phyloP scores from a whole-genome alignment of 2,797 vertebrate genomes.

The Lagorchestes hirsutus region DNA sequence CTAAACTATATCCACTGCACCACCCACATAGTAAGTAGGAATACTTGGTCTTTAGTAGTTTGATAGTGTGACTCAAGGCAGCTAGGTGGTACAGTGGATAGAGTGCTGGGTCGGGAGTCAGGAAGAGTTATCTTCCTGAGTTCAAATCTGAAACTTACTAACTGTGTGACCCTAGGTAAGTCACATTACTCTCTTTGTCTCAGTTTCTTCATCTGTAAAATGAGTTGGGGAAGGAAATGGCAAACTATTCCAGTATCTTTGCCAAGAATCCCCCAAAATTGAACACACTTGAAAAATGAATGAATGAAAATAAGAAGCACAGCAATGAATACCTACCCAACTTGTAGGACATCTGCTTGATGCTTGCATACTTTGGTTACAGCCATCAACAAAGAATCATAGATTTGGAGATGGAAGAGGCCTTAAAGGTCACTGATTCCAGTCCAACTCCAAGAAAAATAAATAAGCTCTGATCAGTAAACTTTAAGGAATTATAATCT shows the following conservation, averaged over 20 bases:
- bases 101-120: not conserved
- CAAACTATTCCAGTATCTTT: not conserved
- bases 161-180: not conserved
- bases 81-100: not conserved
- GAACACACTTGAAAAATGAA: not conserved
- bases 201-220: not conserved
- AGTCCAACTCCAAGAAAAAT: constrained; percentile 69
- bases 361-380: not conserved
- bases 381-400: not conserved
- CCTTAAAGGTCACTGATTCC: not conserved
- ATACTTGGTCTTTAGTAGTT: not conserved
- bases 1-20: not conserved
- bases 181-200: not conserved
- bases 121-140: not conserved
- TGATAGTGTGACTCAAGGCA: not conserved
- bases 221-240: not conserved
- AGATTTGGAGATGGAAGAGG: not conserved
- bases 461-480: constrained; percentile 74
- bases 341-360: not conserved
- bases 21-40: not conserved
- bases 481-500: constrained; percentile 68
- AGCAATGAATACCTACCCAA: not conserved
- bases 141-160: not conserved
- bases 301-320: not conserved
- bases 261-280: not conserved